phyloP scores from a whole-genome alignment of 2,888 invertebrate species.

The Macrophya annulata region DNA sequence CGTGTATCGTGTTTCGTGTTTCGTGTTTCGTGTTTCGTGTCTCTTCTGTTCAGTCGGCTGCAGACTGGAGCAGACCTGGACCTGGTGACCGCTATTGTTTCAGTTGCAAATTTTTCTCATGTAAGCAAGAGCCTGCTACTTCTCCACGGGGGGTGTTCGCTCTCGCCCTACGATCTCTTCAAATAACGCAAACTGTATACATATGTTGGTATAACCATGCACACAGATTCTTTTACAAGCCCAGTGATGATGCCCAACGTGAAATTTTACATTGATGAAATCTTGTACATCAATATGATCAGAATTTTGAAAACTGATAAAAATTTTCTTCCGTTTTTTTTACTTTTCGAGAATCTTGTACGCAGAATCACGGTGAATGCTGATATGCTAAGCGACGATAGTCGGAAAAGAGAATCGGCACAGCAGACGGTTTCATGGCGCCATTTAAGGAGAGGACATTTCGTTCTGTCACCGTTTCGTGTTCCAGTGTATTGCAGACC shows the following conservation, averaged over 20 bases:
- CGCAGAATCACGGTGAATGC: neutral
- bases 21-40: slow-evolving; percentile 42
- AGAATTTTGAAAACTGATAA: neutral
- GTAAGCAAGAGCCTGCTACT: slow-evolving; percentile 66
- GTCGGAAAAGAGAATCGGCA: slow-evolving; percentile 40
- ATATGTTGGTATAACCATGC: too few relatives aligned
- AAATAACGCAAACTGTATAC: neutral
- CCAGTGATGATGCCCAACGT: neutral
- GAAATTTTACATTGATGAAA: neutral
- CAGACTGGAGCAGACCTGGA: slow-evolving; percentile 53
- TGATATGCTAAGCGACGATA: slow-evolving; percentile 32
- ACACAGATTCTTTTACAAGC: neutral
- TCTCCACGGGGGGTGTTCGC: slow-evolving; percentile 70
- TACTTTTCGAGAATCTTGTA: neutral
- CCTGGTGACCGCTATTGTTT: slow-evolving; percentile 73
- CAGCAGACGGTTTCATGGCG: slow-evolving; percentile 64
- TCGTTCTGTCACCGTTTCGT: slow-evolving; percentile 78
- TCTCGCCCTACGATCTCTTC: slow-evolving; percentile 59
- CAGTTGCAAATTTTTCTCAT: slow-evolving; percentile 77
- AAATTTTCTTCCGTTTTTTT: neutral
- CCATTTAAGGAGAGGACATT: slow-evolving; percentile 78
- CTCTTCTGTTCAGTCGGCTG: slow-evolving; percentile 9
- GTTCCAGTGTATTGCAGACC: slow-evolving; percentile 71
- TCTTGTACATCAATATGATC: neutral
- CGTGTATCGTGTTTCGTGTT: slow-evolving; percentile 59